Conservation (phyloP, 2,888 invertebrate genomes). For the Pammene fasciana region DNA sequence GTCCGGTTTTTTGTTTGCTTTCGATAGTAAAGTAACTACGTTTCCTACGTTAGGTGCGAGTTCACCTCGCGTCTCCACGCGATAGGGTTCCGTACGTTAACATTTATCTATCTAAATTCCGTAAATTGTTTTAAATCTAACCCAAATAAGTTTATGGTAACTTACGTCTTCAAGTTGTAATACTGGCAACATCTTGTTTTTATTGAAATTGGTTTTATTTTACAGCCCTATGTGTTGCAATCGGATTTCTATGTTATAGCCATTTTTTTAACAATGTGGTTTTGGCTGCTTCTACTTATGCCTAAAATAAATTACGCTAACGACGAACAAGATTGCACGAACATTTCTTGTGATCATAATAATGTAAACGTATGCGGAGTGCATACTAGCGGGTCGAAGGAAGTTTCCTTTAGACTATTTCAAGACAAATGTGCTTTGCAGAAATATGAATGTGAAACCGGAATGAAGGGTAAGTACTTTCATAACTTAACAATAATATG, state of each 20-base stretch:
- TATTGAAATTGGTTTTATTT: slow-evolving; percentile 10
- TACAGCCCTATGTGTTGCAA: background rate
- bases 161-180: no score
- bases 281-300: slow-evolving; percentile 3
- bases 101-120: no score
- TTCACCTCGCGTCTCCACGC: no score
- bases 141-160: no score
- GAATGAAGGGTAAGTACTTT: slow-evolving; percentile 8
- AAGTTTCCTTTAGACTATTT: slow-evolving; percentile 10
- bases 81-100: no score
- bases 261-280: slow-evolving; percentile 3
- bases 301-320: slow-evolving; percentile 2
- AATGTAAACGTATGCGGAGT: slow-evolving; percentile 18
- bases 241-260: background rate
- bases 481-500: no score
- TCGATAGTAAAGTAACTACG: no score
- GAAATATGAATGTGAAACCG: slow-evolving; percentile 14
- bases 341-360: slow-evolving; percentile 5
- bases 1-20: no score
- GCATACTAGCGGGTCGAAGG: background rate
- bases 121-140: no score
- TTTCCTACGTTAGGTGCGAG: no score
- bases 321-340: background rate
- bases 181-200: background rate
- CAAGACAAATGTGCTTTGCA: slow-evolving; percentile 17